phyloP scores from a whole-genome alignment of 2,113 vertebrate species.

The Hylia prasina region DNA sequence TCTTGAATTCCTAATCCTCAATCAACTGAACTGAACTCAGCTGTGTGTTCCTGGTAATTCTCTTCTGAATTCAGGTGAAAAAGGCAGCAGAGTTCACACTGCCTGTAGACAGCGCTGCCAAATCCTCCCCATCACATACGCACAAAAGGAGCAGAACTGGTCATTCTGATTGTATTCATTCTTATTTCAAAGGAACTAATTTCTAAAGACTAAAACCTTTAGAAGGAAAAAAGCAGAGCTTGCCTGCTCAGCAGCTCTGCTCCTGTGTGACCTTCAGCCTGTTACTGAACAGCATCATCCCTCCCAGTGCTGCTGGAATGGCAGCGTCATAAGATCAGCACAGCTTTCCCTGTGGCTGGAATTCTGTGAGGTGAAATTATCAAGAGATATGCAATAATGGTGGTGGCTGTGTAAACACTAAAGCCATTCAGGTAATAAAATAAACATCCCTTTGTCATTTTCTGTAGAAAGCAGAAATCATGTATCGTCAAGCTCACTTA shows the following conservation, averaged over 20 bases:
- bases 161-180: not conserved
- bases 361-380: not conserved
- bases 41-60: not conserved
- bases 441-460: not conserved
- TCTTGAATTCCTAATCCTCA: slow-evolving; percentile 35
- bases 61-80: not conserved
- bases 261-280: not conserved
- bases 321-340: rapidly evolving
- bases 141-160: not conserved
- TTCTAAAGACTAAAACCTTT: not conserved
- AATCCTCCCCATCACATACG: not conserved
- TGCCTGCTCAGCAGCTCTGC: not conserved
- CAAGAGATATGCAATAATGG: not conserved
- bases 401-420: not conserved
- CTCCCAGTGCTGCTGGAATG: rapidly evolving
- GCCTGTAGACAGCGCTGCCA: not conserved
- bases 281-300: not conserved
- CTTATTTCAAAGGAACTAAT: not conserved
- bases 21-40: not conserved
- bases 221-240: not conserved
- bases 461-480: not conserved
- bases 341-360: not conserved
- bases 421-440: not conserved
- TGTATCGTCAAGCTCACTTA: not conserved
- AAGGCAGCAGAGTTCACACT: not conserved